phyloP scores from a whole-genome alignment of 2,113 vertebrate genomes.

The Todiramphus chloris region DNA sequence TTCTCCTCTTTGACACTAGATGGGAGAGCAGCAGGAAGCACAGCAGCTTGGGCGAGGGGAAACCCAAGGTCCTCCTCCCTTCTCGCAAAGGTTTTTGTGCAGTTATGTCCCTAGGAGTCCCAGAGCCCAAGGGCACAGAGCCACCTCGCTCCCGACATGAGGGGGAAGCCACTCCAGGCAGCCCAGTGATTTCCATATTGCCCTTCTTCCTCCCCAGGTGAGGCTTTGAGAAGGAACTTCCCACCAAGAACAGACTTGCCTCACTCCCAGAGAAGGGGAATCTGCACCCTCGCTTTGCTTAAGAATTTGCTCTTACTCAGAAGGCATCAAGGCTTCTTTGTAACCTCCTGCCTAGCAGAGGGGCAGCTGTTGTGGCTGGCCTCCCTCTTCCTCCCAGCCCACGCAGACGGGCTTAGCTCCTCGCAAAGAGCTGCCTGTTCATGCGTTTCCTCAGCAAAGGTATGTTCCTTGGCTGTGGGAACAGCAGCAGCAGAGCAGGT shows the following conservation, averaged over 20 bases:
- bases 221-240: background rate
- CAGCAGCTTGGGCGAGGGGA: background rate
- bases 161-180: background rate
- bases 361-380: constrained; percentile 26
- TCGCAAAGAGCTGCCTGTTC: constrained; percentile 36
- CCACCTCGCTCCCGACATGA: background rate
- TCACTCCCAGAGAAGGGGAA: background rate
- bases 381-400: constrained; percentile 18
- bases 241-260: constrained; percentile 61
- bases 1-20: background rate
- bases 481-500: background rate
- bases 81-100: background rate
- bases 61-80: background rate
- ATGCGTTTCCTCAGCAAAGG: background rate
- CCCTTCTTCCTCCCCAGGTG: background rate
- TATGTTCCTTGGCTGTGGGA: background rate
- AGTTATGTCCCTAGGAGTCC: background rate
- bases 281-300: background rate
- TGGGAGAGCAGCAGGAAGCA: background rate
- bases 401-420: background rate
- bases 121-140: background rate
- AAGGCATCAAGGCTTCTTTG: background rate
- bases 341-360: background rate
- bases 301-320: constrained; percentile 1
- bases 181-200: background rate